Base-by-base conservation (phyloP, 2,797 vertebrate species). In the Acanthornis magna region DNA sequence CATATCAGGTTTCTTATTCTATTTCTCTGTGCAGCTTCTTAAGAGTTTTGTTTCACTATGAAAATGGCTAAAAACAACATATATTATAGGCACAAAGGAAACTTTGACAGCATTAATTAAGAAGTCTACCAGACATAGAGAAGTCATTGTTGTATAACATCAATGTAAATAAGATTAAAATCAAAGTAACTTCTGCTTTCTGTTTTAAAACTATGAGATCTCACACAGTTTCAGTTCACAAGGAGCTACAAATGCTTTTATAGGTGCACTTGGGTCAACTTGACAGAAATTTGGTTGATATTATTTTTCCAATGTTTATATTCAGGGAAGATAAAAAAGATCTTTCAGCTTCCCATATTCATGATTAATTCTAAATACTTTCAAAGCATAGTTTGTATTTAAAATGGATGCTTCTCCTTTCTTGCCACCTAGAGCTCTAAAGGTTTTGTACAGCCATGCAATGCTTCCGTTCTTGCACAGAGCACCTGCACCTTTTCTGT, bases 161-260 rank as follows among this genome's bases (percentile, higher is more conserved):
- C n/a, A 60, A 85, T 90, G 85, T 55, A 96, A 94, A 96, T 95
- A 48, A 86, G 43, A 63, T 81, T 67, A 66, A 94, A 94, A 88
- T 93, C 29, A 76, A 55, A 34, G 13, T 65, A 48, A 86, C 79
- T 95, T 96, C 91, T 96, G 82, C 91, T 94, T 95, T 91, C 83
- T 94, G 43, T 81, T 95, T 88, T 30, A 81, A 63, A 80, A 45
- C 27, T 63, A 20, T 40, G 55, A 91, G 55, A 82, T 60, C 36
- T 75, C 60, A 70, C 42, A 16, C 10, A 58, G 73, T 94, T 95
- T 94, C 93, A 70, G 66, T 93, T 95, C 95, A 72, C 65, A 83
- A 47, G 23, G 50, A 81, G 26, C 22, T 67, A 75, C 15, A 77
- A 51, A 51, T n/a, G 14, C 18, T 85, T 80, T 86, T 34, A 22